These are phyloP conservation scores for Leptopterna dolabrata DNA, from an alignment of 2,888 invertebrate species.

Conservation along the genomic window DNA sequence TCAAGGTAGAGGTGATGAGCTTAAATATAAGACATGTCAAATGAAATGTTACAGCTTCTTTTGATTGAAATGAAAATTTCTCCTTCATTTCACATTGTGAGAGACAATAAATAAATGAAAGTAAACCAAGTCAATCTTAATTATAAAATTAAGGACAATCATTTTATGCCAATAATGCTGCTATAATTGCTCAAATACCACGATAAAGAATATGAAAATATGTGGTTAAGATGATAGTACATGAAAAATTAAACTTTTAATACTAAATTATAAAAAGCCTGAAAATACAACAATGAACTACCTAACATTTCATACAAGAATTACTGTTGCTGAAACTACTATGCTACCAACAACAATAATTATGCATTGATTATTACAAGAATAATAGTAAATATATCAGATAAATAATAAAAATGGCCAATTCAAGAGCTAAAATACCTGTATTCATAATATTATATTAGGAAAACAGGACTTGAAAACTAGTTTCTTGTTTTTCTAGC, in stretches of 20 bases:
- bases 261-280: conserved; percentile 59
- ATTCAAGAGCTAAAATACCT: conserved; percentile 56
- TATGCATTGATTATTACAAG: conserved; percentile 58
- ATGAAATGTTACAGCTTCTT: not conserved
- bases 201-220: conserved; percentile 51
- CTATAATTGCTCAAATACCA: conserved; percentile 30
- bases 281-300: conserved; percentile 62
- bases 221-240: conserved; percentile 46
- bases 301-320: conserved; percentile 59
- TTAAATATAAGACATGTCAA: not conserved
- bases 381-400: conserved; percentile 57
- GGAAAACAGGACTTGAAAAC: conserved; percentile 50
- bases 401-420: conserved; percentile 59
- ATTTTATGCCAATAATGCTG: conserved; percentile 19
- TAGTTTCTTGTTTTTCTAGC: conserved; percentile 43
- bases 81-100: not conserved
- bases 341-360: conserved; percentile 61
- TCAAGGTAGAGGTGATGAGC: conserved; percentile 24
- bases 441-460: conserved; percentile 52
- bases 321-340: conserved; percentile 61
- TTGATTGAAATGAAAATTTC: not conserved
- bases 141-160: not conserved
- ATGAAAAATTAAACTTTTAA: conserved; percentile 50
- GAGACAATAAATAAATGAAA: not conserved
- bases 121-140: not conserved